A percentile compares a stretch with the other conserved stretches of the same genome.
Evolutionary conservation across 1,140 invertebrate genomes (phyloP).

Genomic region (Zaprionus camerounensis): DNA sequence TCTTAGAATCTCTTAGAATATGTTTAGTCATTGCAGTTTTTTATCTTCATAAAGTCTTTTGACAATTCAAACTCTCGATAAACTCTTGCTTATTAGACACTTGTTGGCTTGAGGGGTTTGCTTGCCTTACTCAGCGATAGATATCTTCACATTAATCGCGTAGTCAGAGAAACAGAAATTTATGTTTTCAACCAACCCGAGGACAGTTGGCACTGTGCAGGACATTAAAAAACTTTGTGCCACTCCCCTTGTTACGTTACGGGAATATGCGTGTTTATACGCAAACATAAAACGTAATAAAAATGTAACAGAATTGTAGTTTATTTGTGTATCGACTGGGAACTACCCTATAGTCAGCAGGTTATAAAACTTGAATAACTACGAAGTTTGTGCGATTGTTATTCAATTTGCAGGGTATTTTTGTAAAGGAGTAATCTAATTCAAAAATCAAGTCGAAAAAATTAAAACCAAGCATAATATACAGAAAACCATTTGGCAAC

Average conservation of each 20-base stretch:
- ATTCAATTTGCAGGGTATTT: not conserved
- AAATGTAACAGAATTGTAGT: not conserved
- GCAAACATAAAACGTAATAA: conserved; percentile 10
- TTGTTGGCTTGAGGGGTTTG: not conserved
- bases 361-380: not conserved
- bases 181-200: conserved; percentile 60
- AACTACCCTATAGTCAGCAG: not conserved
- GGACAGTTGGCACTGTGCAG: conserved; percentile 73
- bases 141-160: conserved; percentile 1
- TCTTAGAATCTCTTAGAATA: not conserved
- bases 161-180: conserved; percentile 19
- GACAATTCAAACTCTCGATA: conserved; percentile 28
- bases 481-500: not conserved
- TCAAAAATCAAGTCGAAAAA: not conserved
- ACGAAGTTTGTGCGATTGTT: not conserved
- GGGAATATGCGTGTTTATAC: conserved; percentile 15
- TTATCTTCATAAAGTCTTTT: not conserved
- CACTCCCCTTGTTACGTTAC: conserved; percentile 20
- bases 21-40: not conserved
- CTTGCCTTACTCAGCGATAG: conserved; percentile 29
- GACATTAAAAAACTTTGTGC: conserved; percentile 51
- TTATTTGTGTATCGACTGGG: not conserved
- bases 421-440: not conserved
- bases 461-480: not conserved
- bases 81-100: conserved; percentile 48